Conservation (phyloP, 2,888 invertebrate species). For the Lysandra bellargus region DNA sequence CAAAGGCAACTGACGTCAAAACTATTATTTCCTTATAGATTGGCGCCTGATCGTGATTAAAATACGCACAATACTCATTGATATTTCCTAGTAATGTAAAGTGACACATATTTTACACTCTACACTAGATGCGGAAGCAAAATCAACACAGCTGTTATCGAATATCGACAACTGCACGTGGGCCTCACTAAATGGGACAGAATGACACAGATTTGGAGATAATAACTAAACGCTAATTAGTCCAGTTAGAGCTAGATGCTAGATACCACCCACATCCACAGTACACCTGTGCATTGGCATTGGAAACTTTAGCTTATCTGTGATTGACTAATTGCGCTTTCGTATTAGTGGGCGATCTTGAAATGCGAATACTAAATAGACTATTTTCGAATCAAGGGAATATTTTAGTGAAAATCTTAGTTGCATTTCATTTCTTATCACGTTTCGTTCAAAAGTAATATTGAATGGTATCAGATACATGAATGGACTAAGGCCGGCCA, state of each 20-base stretch:
- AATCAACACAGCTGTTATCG: slow-evolving; percentile 5
- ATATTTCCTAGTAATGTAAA: slow-evolving; percentile 8
- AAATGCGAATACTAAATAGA: not conserved
- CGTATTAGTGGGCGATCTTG: slow-evolving; percentile 1
- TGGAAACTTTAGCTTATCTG: not conserved
- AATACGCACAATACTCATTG: slow-evolving; percentile 4
- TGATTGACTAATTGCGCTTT: not conserved
- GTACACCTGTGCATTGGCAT: slow-evolving; percentile 5
- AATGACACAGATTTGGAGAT: slow-evolving; percentile 16
- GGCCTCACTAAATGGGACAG: not conserved
- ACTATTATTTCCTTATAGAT: slow-evolving; percentile 1
- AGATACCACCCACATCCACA: not conserved
- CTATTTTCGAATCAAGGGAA: too few species aligned
- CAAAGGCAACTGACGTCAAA: not conserved
- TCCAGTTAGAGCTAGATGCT: not conserved
- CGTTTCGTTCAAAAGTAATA: too few species aligned
- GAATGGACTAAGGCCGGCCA: too few species aligned
- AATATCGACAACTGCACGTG: not conserved
- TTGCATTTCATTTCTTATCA: too few species aligned
- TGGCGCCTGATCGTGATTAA: not conserved
- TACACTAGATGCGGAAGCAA: not conserved
- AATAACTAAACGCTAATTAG: slow-evolving; percentile 1
- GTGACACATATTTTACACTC: not conserved
- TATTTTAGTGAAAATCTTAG: too few species aligned
- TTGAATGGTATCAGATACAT: too few species aligned